A percentile compares a stretch with the other conserved stretches of the same genome.
These are phyloP conservation scores for Dasysyrphus albostriatus DNA, from an alignment of 2,888 invertebrate species.

Conservation along the genomic window DNA sequence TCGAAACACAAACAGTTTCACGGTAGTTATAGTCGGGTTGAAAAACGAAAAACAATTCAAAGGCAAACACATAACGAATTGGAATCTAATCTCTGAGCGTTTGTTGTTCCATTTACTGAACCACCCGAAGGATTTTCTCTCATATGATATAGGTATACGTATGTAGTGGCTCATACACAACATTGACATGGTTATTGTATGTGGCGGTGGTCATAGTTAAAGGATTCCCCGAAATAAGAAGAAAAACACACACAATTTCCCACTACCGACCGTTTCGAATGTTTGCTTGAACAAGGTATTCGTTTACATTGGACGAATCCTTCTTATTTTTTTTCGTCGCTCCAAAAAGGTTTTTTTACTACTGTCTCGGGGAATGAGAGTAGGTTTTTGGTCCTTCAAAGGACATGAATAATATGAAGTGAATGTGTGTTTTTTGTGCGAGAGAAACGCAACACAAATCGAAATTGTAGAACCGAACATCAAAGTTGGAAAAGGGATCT, in stretches of 20 bases:
- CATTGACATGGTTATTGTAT: constrained; percentile 47
- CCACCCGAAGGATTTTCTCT: constrained; percentile 61
- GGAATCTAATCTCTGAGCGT: constrained; percentile 70
- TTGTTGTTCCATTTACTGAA: constrained; percentile 72
- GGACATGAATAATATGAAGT: constrained; percentile 44
- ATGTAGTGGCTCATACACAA: constrained; percentile 12
- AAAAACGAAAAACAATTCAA: constrained; percentile 47
- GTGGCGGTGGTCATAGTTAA: constrained; percentile 27
- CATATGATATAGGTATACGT: not conserved
- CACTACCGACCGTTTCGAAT: constrained; percentile 31
- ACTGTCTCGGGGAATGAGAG: not conserved
- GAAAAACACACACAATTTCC: constrained; percentile 24
- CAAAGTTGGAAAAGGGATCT: constrained; percentile 55
- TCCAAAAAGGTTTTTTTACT: constrained; percentile 17
- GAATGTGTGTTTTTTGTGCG: constrained; percentile 42
- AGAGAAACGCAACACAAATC: constrained; percentile 60
- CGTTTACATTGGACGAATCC: constrained; percentile 46
- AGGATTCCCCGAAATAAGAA: constrained; percentile 47
- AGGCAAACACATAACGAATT: constrained; percentile 66
- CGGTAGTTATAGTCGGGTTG: not conserved
- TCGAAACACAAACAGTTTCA: not conserved
- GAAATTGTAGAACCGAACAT: constrained; percentile 60
- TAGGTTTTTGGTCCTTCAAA: constrained; percentile 46
- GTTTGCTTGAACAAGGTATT: constrained; percentile 56
- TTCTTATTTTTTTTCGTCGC: constrained; percentile 7